These are phyloP conservation scores for Diadegma fenestrale DNA, from an alignment of 2,888 invertebrate genomes.

Conservation along the genomic window DNA sequence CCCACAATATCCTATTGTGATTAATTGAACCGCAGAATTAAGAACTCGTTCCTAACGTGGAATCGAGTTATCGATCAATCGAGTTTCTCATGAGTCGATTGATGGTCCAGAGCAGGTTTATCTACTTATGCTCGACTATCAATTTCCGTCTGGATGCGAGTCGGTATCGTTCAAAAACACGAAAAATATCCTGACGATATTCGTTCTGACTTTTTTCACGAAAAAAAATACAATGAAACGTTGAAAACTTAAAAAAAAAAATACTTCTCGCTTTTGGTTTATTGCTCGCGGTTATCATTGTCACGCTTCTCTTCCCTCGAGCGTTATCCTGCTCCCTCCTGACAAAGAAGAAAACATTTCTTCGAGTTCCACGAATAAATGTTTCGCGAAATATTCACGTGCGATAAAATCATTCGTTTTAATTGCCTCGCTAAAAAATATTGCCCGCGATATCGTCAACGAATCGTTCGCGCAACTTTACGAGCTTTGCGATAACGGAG, in stretches of 20 bases:
- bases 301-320: not conserved
- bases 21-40: not conserved
- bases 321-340: not conserved
- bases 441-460: constrained; percentile 21
- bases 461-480: not conserved
- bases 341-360: constrained; percentile 1
- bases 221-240: not conserved
- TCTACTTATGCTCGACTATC: not conserved
- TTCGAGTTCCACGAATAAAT: not conserved
- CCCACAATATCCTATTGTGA: not conserved
- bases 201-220: not conserved
- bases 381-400: constrained; percentile 3
- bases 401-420: constrained; percentile 5
- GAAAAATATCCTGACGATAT: not conserved
- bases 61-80: not conserved
- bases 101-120: not conserved
- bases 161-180: not conserved
- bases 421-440: constrained; percentile 23
- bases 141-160: not conserved
- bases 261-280: not conserved
- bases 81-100: not conserved
- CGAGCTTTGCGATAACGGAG: not conserved
- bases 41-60: not conserved
- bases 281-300: not conserved
- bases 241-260: not conserved